Base-by-base conservation (phyloP, 1,140 invertebrate species). In the Zelostemma sp. region DNA sequence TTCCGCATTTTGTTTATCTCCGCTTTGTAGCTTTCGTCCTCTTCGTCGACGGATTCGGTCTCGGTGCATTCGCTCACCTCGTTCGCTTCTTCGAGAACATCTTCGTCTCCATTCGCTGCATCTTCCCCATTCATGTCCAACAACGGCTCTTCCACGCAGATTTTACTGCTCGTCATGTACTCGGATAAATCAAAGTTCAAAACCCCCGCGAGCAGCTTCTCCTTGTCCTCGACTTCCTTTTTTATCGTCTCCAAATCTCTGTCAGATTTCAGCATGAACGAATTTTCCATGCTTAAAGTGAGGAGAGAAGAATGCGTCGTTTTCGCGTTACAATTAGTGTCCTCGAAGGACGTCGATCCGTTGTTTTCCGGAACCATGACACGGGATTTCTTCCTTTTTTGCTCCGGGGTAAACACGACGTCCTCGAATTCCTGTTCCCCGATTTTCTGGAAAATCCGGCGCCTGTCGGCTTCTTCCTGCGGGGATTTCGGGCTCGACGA, bases 391-490 rank as follows among this genome's bases (percentile, higher is more conserved):
- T 83, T 84, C 40, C 75, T 82, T 64, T 80, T 86, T 65, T 74
- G 82, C 69, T 77, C 80, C 47, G 82, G 85, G 25, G 79, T 88
- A 67, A 88, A 87, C 15, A 90, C 87, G 28, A 88, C 86, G 55
- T 90, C 88, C 58, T 88, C 88, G 61, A 86, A 88, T 49, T 87
- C 85, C 64, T 88, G 83, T 58, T 87, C 83, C 8, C 85, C 78
- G 53, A 89, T 88, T 75, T 86, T 85, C 59, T 87, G 76, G 38
- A 86, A 87, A 57, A 86, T 81, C n/a, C 85, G 76, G 4, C 78
- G 69, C 6, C 81, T 72, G 48, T 85, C 75, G 2, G 56, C 56
- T 38, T 61, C 53, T 14, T 71, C 59, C 28, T 31, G 25, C 21
- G 35, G 21, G 1, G 35, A 46, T 43, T 58, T 51, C 31, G 55